Conservation (phyloP, 2,888 invertebrate genomes). For the Beris chalybata region DNA sequence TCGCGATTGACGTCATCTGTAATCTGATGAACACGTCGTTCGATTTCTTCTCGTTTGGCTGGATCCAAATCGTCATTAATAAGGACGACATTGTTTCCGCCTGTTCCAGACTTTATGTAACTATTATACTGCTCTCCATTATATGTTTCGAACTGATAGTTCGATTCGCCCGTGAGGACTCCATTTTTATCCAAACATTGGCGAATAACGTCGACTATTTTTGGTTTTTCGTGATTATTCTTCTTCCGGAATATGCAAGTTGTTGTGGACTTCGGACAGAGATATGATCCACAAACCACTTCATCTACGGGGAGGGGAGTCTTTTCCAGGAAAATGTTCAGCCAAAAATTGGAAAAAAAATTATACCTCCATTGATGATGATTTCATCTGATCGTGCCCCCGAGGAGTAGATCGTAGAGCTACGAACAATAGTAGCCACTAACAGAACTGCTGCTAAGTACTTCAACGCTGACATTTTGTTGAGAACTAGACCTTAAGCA, state of each 20-base stretch:
- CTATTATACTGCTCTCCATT: constrained; percentile 6
- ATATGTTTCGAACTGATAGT: neutral
- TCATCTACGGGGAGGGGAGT: neutral
- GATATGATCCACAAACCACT: neutral
- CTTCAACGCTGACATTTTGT: neutral
- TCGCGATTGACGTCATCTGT: constrained; percentile 7
- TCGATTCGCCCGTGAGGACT: neutral
- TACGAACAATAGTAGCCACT: neutral
- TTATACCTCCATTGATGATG: constrained; percentile 3
- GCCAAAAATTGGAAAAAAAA: neutral
- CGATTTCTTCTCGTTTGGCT: neutral
- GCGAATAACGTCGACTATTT: constrained; percentile 6
- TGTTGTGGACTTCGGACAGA: neutral
- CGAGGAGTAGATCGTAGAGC: neutral
- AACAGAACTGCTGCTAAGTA: neutral
- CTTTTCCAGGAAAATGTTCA: neutral
- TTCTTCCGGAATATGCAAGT: constrained; percentile 8
- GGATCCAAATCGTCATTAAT: neutral
- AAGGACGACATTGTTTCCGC: neutral
- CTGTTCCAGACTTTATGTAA: neutral
- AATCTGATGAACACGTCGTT: neutral
- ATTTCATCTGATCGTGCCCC: neutral
- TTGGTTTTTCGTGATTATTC: neutral
- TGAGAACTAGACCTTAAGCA: no score
- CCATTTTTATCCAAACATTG: constrained; percentile 8